phyloP scores from a whole-genome alignment of 2,888 invertebrate species.

The Euzetes globulus region DNA sequence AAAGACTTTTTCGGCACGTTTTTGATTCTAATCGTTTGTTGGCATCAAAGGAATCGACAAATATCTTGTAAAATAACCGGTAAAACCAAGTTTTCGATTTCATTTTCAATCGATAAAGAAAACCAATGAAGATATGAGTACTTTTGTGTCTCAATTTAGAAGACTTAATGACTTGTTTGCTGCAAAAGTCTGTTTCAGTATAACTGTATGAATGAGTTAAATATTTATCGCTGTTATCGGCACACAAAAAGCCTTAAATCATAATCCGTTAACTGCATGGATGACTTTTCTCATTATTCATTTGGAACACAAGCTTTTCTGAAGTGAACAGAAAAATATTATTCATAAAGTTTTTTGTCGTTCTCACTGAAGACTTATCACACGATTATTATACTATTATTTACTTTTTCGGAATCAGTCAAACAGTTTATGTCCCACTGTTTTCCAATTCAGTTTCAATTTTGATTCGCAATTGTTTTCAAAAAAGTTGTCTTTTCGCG shows the following conservation, averaged over 20 bases:
- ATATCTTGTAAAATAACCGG: no score
- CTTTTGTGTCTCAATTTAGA: background rate
- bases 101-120: no score
- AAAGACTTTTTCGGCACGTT: no score
- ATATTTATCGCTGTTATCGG: background rate
- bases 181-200: background rate
- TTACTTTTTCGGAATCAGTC: background rate
- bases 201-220: background rate
- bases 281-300: conserved; percentile 20
- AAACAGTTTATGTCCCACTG: background rate
- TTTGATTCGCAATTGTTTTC: no score
- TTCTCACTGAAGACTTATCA: background rate
- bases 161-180: background rate
- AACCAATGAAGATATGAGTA: background rate
- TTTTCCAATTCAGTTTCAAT: background rate
- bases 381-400: background rate
- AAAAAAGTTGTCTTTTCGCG: no score
- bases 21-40: no score
- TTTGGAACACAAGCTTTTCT: background rate
- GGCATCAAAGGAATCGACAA: no score
- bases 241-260: background rate
- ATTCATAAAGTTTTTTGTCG: background rate
- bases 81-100: no score
- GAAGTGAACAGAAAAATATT: background rate
- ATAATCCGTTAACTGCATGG: background rate